A percentile compares a stretch with the other conserved stretches of the same genome.
Conservation (phyloP, 2,797 vertebrate genomes). For the Aplochiton taeniatus region DNA sequence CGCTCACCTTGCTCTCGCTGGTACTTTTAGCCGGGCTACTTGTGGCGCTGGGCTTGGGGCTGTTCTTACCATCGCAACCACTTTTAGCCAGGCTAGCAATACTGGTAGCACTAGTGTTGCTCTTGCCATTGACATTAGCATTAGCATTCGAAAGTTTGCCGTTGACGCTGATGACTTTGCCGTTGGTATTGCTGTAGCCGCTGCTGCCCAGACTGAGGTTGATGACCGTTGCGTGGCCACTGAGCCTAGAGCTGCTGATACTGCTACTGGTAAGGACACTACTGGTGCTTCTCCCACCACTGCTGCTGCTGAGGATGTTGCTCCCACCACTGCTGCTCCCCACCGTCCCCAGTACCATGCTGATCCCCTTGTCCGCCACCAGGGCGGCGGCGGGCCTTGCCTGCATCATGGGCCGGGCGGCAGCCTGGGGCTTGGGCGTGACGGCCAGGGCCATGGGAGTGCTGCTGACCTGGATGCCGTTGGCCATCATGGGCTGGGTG, state of each 20-base stretch:
- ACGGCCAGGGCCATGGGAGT: constrained; percentile 86
- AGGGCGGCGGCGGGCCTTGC: constrained; percentile 75
- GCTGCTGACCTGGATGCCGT: constrained; percentile 86
- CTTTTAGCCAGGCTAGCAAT: constrained; percentile 7
- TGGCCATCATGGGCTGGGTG: constrained; percentile 89
- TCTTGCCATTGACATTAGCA: constrained; percentile 45
- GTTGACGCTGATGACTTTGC: constrained; percentile 53
- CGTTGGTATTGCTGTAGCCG: constrained; percentile 65
- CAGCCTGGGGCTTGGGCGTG: constrained; percentile 82
- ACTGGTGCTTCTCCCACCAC: constrained; percentile 35
- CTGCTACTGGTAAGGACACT: constrained; percentile 36
- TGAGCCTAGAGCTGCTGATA: constrained; percentile 16
- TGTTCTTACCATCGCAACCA: constrained; percentile 6
- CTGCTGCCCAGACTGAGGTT: constrained; percentile 63
- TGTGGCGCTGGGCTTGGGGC: constrained; percentile 41
- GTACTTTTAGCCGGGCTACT: constrained; percentile 30
- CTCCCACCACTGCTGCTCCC: constrained; percentile 74
- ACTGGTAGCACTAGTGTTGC: constrained; percentile 31
- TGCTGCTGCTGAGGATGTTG: constrained; percentile 71
- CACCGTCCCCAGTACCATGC: constrained; percentile 76
- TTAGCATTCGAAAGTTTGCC: constrained; percentile 46
- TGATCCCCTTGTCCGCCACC: constrained; percentile 77
- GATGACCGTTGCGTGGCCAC: constrained; percentile 59
- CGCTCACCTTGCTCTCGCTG: constrained; percentile 29
- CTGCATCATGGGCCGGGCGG: constrained; percentile 79